Conservation (phyloP, 2,888 invertebrate genomes). For the Lydus trimaculatus region DNA sequence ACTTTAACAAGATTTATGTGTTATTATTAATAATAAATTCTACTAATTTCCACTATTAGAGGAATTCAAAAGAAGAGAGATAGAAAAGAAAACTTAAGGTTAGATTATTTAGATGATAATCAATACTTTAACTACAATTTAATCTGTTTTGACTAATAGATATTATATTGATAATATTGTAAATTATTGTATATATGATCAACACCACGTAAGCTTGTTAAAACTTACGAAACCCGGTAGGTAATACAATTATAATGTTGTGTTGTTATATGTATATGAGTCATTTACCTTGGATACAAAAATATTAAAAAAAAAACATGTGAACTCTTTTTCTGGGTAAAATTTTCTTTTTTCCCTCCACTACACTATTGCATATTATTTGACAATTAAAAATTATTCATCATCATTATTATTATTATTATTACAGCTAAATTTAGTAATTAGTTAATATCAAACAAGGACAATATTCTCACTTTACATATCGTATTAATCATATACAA, state of each 20-base stretch:
- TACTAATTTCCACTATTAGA: not conserved
- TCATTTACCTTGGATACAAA: slow-evolving; percentile 31
- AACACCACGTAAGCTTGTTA: slow-evolving; percentile 11
- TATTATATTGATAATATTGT: not conserved
- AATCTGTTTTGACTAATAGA: not conserved
- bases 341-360: not conserved
- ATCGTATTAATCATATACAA: not conserved
- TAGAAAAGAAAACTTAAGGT: not conserved
- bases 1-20: not conserved
- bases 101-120: not conserved
- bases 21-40: not conserved
- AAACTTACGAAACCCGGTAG: slow-evolving; percentile 34
- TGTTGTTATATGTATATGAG: slow-evolving; percentile 18
- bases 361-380: not conserved
- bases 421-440: not conserved
- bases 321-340: not conserved
- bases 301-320: slow-evolving; percentile 18
- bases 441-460: slow-evolving; percentile 1
- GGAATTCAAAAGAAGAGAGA: not conserved
- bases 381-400: not conserved
- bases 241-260: slow-evolving; percentile 26
- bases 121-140: not conserved
- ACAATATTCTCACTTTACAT: not conserved
- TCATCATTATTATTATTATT: too few relatives aligned
- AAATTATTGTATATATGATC: not conserved